Evolutionary conservation across 2,797 vertebrate species (phyloP).

Genomic region (Melanotaenia maccullochi): DNA sequence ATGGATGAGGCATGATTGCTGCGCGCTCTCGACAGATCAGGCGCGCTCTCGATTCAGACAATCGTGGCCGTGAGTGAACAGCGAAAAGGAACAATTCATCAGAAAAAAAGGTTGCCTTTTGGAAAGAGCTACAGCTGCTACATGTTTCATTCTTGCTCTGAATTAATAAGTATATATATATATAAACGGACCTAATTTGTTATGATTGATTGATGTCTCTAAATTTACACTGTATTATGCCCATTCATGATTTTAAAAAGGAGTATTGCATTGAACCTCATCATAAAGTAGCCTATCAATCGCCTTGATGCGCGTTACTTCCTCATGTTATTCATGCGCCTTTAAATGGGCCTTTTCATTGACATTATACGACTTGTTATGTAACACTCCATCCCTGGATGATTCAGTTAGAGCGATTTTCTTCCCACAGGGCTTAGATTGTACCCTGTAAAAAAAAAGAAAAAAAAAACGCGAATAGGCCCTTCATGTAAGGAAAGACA

Average conservation of each 20-base stretch:
- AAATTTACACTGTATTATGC: background rate
- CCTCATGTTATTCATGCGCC: conserved; percentile 54
- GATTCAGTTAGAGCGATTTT: conserved; percentile 67
- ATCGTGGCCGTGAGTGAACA: conserved; percentile 69
- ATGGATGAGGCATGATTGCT: conserved; percentile 67
- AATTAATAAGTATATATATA: background rate
- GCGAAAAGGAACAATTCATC: conserved; percentile 79
- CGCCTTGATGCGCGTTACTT: conserved; percentile 19
- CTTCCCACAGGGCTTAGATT: conserved; percentile 69
- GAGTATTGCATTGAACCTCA: background rate
- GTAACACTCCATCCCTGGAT: conserved; percentile 73
- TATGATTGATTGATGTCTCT: background rate
- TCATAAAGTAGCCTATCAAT: conserved; percentile 8
- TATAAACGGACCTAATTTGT: background rate
- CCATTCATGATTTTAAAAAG: background rate
- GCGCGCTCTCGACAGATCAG: conserved; percentile 66
- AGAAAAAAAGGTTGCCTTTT: conserved; percentile 55
- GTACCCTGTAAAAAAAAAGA: conserved; percentile 60
- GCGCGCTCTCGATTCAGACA: conserved; percentile 67
- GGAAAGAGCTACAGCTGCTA: conserved; percentile 10
- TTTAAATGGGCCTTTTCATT: conserved; percentile 72
- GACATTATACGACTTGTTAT: conserved; percentile 78
- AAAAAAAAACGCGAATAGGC: conserved; percentile 35
- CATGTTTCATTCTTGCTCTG: conserved; percentile 19
- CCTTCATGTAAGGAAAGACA: conserved; percentile 35